These are phyloP conservation scores for Phymorhynchus buccinoides DNA, from an alignment of 1,140 invertebrate species.

Conservation along the genomic window DNA sequence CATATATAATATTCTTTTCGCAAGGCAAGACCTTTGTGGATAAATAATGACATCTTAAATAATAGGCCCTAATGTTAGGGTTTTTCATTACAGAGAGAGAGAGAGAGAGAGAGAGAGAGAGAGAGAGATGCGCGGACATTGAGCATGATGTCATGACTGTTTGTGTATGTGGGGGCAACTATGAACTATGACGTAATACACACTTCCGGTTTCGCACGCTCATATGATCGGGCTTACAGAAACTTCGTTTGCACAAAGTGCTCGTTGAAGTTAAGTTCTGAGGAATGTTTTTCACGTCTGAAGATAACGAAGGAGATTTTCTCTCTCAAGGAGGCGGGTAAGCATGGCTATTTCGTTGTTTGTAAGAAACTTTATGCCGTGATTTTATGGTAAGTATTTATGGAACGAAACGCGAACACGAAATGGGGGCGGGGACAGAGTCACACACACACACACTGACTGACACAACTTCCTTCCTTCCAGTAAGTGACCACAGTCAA, in stretches of 20 bases:
- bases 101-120: neutral
- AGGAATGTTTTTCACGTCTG: constrained; percentile 66
- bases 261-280: neutral
- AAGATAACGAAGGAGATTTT: constrained; percentile 68
- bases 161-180: neutral
- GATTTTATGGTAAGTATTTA: neutral
- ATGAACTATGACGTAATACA: neutral
- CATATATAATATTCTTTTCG: too few species aligned
- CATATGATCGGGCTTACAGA: constrained; percentile 28
- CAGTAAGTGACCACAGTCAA: neutral
- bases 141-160: constrained; percentile 16
- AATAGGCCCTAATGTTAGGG: neutral
- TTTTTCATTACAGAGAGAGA: neutral
- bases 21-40: too few species aligned
- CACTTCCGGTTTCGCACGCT: constrained; percentile 38
- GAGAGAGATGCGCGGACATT: too few species aligned
- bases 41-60: too few species aligned
- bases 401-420: too few species aligned
- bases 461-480: neutral
- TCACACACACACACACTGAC: neutral
- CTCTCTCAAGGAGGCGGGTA: constrained; percentile 48
- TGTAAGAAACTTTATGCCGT: neutral
- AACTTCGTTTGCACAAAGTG: neutral
- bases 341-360: too few species aligned
- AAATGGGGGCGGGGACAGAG: neutral